Evolutionary conservation across 1,140 invertebrate species (phyloP).

Genomic region (Ylistrum balloti): DNA sequence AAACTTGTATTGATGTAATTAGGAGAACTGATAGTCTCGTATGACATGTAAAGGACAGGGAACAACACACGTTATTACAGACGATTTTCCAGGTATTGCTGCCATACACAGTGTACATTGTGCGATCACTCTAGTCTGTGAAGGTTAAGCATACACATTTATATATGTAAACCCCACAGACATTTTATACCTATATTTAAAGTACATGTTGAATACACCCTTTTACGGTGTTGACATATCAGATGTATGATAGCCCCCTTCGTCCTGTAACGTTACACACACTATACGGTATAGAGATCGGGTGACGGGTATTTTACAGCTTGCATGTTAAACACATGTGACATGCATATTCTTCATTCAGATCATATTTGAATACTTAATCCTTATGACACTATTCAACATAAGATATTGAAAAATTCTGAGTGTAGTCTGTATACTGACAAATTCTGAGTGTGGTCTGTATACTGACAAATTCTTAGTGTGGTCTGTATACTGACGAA

Average conservation of each 20-base stretch:
- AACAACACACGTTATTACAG: background rate
- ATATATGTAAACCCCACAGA: background rate
- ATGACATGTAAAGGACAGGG: too few relatives aligned
- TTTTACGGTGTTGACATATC: background rate
- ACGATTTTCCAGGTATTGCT: background rate
- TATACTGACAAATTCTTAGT: too few relatives aligned
- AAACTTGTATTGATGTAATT: too few relatives aligned
- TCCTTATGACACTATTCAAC: too few relatives aligned
- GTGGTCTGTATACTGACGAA: too few relatives aligned
- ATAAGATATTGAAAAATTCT: too few relatives aligned
- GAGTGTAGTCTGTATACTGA: too few relatives aligned
- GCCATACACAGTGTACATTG: background rate
- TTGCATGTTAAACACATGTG: background rate
- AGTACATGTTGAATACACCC: background rate
- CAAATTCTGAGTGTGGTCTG: too few relatives aligned
- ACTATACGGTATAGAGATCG: background rate
- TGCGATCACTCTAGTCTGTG: background rate
- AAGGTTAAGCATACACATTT: conserved; percentile 11
- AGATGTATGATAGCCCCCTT: background rate
- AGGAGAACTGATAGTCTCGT: too few relatives aligned
- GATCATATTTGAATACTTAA: too few relatives aligned
- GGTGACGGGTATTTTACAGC: too few relatives aligned
- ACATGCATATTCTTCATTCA: background rate
- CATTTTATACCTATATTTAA: background rate
- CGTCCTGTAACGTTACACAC: background rate